phyloP scores from a whole-genome alignment of 2,113 vertebrate genomes.

The Aldabrachelys gigantea region DNA sequence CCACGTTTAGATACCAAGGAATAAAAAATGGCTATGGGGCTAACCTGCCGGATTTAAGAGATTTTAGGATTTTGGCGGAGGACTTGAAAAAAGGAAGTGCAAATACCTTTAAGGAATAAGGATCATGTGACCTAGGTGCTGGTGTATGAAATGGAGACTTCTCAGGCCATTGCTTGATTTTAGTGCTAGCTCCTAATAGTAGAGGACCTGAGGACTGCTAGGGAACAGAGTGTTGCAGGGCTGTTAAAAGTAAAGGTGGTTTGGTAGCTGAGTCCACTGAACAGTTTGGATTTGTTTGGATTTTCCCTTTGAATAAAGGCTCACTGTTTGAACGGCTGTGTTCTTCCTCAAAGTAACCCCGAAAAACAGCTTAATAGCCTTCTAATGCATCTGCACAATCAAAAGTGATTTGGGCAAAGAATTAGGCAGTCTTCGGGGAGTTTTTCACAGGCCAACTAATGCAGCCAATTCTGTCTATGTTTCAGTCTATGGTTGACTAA shows the following conservation, averaged over 20 bases:
- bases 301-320: background rate
- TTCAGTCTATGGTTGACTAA: background rate
- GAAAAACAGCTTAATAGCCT: background rate
- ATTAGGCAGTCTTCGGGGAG: background rate
- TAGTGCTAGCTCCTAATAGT: background rate
- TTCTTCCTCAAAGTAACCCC: background rate
- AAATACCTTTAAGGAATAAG: background rate
- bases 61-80: background rate
- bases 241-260: background rate
- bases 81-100: background rate
- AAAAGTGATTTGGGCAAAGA: background rate
- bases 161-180: background rate
- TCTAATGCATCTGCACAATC: background rate
- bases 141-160: accelerated
- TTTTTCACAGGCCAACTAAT: background rate
- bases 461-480: background rate
- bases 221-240: background rate
- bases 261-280: background rate
- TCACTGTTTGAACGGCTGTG: background rate
- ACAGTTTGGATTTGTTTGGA: background rate
- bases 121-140: background rate
- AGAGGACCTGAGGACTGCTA: background rate
- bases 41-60: background rate
- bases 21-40: background rate
- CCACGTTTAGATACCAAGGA: background rate